Evolutionary conservation across 2,888 invertebrate genomes (phyloP).

Genomic region (Rhyacophila evoluta): DNA sequence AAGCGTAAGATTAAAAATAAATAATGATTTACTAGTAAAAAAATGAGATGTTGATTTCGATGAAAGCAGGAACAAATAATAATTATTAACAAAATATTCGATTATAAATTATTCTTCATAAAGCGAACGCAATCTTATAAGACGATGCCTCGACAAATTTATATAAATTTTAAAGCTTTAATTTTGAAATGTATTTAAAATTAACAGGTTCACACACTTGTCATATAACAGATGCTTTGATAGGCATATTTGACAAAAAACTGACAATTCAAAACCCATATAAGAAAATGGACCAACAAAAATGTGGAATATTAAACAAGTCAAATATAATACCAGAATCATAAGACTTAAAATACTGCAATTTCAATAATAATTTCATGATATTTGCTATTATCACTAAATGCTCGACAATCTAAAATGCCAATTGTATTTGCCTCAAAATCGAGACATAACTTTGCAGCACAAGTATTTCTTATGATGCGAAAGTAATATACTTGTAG

Average conservation of each 20-base stretch:
- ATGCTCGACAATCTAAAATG: too few species aligned
- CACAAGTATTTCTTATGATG: slow-evolving; percentile 61
- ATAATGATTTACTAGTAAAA: not conserved
- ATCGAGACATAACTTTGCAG: slow-evolving; percentile 33
- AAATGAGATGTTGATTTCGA: slow-evolving; percentile 38
- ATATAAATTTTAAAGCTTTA: not conserved
- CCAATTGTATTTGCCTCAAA: too few species aligned
- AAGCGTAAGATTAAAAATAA: slow-evolving; percentile 27
- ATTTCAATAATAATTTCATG: not conserved
- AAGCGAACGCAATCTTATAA: not conserved
- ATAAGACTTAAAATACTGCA: not conserved
- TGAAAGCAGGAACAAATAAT: slow-evolving; percentile 48
- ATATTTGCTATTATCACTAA: not conserved
- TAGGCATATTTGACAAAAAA: not conserved
- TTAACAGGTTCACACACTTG: not conserved
- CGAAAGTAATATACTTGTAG: slow-evolving; percentile 65
- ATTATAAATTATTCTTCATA: not conserved
- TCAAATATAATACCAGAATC: slow-evolving; percentile 22
- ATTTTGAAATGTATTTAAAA: not conserved
- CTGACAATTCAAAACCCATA: not conserved
- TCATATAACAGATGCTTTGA: not conserved
- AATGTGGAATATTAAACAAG: not conserved
- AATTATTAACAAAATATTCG: not conserved
- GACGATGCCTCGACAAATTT: not conserved
- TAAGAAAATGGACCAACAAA: not conserved